Evolutionary conservation across 2,888 invertebrate genomes (phyloP).

Genomic region (Pyralis farinalis): DNA sequence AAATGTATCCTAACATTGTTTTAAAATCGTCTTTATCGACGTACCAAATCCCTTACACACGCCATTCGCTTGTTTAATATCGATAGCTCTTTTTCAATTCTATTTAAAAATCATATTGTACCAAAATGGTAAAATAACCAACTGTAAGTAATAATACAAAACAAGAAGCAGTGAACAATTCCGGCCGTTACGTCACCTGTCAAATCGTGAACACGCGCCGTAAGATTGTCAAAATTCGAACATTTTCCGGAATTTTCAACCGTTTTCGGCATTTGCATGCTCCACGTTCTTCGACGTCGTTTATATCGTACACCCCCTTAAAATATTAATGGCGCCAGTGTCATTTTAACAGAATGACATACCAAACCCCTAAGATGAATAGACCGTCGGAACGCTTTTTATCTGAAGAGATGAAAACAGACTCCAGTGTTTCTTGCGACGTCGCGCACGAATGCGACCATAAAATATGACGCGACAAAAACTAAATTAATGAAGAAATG

Average conservation of each 20-base stretch:
- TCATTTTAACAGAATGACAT: constrained; percentile 24
- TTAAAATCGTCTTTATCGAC: too few species aligned
- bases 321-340: constrained; percentile 12
- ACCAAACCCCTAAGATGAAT: constrained; percentile 42
- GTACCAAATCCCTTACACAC: too few species aligned
- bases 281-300: constrained; percentile 8
- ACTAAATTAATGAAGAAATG: constrained; percentile 52
- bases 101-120: too few species aligned
- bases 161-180: not conserved
- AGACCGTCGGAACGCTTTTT: constrained; percentile 30
- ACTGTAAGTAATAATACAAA: not conserved
- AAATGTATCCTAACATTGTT: too few species aligned
- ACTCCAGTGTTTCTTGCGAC: constrained; percentile 24
- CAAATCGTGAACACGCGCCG: constrained; percentile 2
- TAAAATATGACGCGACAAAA: constrained; percentile 54
- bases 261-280: constrained; percentile 6
- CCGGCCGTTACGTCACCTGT: not conserved
- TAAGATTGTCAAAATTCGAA: constrained; percentile 3
- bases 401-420: constrained; percentile 12
- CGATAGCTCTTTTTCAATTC: too few species aligned
- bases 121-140: not conserved
- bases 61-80: too few species aligned
- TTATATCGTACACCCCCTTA: not conserved
- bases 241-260: not conserved
- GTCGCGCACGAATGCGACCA: constrained; percentile 33